Evolutionary conservation across 2,797 vertebrate genomes (phyloP).

Genomic region (Garrulus glandarius): DNA sequence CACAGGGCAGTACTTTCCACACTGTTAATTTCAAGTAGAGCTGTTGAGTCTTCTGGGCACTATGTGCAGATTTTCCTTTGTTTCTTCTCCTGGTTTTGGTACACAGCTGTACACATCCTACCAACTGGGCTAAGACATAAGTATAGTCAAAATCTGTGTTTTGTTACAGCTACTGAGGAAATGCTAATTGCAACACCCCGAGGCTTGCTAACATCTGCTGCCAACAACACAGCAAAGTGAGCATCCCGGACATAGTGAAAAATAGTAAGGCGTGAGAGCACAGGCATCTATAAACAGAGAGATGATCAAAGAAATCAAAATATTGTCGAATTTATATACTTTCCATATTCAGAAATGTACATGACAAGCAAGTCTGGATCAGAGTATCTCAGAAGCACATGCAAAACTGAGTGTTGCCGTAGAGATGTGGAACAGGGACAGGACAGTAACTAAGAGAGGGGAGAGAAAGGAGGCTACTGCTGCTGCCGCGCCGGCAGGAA

Average conservation of each 20-base stretch:
- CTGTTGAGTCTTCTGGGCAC: not conserved
- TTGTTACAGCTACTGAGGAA: not conserved
- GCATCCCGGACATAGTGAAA: not conserved
- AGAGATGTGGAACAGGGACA: not conserved
- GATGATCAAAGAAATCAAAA: not conserved
- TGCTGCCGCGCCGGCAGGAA: not conserved
- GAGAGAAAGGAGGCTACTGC: not conserved
- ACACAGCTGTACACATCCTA: not conserved
- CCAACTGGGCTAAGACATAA: not conserved
- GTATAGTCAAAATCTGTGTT: not conserved
- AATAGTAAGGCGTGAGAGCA: not conserved
- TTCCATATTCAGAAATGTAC: not conserved
- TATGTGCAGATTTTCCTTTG: not conserved
- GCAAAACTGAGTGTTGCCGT: not conserved
- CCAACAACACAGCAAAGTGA: not conserved
- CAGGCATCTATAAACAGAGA: not conserved
- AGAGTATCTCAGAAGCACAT: not conserved
- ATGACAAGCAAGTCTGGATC: not conserved
- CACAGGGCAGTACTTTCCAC: not conserved
- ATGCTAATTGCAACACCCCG: not conserved
- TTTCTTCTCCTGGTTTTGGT: not conserved
- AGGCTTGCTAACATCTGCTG: not conserved
- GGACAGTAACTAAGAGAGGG: not conserved
- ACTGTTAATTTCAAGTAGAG: not conserved
- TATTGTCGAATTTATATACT: accelerated